Conservation (phyloP, 2,113 vertebrate species). For the Trematomus loennbergii region DNA sequence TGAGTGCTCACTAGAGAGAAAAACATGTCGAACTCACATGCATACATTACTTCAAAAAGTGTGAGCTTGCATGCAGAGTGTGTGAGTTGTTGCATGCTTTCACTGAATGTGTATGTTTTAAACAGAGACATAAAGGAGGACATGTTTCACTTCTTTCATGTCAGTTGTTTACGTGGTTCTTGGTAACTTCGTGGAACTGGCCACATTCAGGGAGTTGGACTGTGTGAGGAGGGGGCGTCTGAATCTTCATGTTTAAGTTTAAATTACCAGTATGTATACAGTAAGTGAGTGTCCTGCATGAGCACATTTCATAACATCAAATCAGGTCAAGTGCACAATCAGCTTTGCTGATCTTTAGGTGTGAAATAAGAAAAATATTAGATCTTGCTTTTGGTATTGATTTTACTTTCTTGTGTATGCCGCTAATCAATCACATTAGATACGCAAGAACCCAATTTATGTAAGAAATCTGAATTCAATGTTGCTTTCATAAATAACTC, state of each 20-base stretch:
- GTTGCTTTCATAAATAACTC: not conserved
- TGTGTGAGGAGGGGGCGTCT: not conserved
- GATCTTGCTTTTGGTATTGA: slow-evolving; percentile 7
- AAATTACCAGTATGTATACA: not conserved
- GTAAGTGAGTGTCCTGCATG: not conserved
- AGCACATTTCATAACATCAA: not conserved
- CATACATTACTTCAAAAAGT: slow-evolving; percentile 19
- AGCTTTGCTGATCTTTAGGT: slow-evolving; percentile 5
- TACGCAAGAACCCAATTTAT: not conserved
- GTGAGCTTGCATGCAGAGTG: not conserved
- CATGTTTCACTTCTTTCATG: slow-evolving; percentile 35
- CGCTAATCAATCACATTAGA: slow-evolving; percentile 25
- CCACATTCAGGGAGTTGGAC: slow-evolving; percentile 10
- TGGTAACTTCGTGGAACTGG: slow-evolving; percentile 14
- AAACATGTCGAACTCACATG: slow-evolving; percentile 5
- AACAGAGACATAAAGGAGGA: slow-evolving; percentile 10
- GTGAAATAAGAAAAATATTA: slow-evolving; percentile 36
- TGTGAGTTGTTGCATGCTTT: not conserved
- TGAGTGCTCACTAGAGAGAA: slow-evolving; percentile 28
- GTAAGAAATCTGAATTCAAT: not conserved
- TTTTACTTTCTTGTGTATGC: slow-evolving; percentile 5
- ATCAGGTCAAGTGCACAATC: slow-evolving; percentile 24
- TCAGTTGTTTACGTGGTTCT: not conserved
- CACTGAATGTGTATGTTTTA: not conserved
- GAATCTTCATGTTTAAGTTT: slow-evolving; percentile 34